phyloP scores from a whole-genome alignment of 2,888 invertebrate genomes.

The Drosophila paramelanica region DNA sequence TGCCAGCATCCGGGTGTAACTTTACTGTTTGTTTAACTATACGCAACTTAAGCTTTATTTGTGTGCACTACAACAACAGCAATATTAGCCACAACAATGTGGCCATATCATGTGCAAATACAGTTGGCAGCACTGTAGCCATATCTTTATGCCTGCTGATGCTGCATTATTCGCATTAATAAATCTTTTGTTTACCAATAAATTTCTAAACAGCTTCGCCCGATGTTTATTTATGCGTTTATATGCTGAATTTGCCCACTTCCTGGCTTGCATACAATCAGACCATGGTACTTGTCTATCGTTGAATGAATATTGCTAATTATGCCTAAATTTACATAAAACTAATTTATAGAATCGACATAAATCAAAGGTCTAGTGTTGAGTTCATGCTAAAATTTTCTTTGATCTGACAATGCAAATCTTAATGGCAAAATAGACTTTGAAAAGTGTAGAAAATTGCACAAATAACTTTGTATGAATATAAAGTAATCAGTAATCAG shows the following conservation, averaged over 20 bases:
- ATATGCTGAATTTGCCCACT: conserved; percentile 21
- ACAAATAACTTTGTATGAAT: no score
- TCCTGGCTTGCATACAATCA: neutral
- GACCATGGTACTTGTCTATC: no score
- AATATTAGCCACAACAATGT: conserved; percentile 31
- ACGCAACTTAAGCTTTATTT: conserved; percentile 71
- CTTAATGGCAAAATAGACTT: neutral
- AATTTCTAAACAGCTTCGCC: conserved; percentile 57
- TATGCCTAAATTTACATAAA: conserved; percentile 1
- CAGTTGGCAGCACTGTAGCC: conserved; percentile 22
- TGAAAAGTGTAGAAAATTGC: no score
- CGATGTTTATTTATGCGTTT: conserved; percentile 35
- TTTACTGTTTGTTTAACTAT: conserved; percentile 37
- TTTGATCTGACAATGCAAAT: neutral
- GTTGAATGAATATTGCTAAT: conserved; percentile 4
- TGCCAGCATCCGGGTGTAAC: conserved; percentile 15
- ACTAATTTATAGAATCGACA: conserved; percentile 2
- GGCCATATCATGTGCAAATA: conserved; percentile 42
- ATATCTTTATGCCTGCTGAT: conserved; percentile 56
- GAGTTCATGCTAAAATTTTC: neutral
- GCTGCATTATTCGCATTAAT: conserved; percentile 72
- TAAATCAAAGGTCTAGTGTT: neutral
- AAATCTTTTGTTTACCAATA: conserved; percentile 76
- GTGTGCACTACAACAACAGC: conserved; percentile 44
- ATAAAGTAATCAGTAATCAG: neutral